phyloP scores from a whole-genome alignment of 1,140 invertebrate species.

The Zaprionus vittiger region DNA sequence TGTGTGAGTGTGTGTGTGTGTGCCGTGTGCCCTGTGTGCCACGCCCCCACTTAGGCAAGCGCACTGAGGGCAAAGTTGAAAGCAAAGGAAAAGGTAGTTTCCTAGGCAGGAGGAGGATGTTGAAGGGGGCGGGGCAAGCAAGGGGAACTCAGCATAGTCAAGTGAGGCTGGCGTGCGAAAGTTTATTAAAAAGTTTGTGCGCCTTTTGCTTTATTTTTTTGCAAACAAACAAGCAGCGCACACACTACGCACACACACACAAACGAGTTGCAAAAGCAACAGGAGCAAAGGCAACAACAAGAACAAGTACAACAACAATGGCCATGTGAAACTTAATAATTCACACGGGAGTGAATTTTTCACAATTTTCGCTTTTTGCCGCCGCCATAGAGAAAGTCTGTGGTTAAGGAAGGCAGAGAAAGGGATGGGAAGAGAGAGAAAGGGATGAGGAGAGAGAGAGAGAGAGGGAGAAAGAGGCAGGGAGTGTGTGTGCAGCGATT shows the following conservation, averaged over 20 bases:
- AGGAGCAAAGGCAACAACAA: constrained; percentile 39
- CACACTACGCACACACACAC: constrained; percentile 49
- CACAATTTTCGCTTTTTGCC: constrained; percentile 74
- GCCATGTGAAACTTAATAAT: constrained; percentile 78
- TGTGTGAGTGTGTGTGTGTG: constrained; percentile 14
- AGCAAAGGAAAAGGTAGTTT: background rate
- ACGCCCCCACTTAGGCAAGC: constrained; percentile 59
- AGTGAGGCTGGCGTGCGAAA: constrained; percentile 80
- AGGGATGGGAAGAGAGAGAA: background rate
- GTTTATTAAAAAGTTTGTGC: constrained; percentile 80
- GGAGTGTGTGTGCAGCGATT: background rate
- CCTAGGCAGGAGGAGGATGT: background rate
- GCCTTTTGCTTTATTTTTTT: constrained; percentile 57
- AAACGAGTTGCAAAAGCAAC: constrained; percentile 43
- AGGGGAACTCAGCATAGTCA: constrained; percentile 42
- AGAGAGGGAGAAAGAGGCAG: background rate
- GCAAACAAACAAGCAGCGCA: constrained; percentile 47
- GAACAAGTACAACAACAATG: constrained; percentile 55
- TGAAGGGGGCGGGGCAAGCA: background rate
- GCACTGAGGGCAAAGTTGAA: constrained; percentile 38
- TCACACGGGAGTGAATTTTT: constrained; percentile 80
- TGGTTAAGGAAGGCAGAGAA: background rate
- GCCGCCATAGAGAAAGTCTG: constrained; percentile 17
- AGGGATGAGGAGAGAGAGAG: background rate
- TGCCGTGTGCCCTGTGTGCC: constrained; percentile 19